A percentile compares a stretch with the other conserved stretches of the same genome.
These are phyloP conservation scores for Prunella fulvescens DNA, from an alignment of 2,113 vertebrate genomes.

Conservation along the genomic window DNA sequence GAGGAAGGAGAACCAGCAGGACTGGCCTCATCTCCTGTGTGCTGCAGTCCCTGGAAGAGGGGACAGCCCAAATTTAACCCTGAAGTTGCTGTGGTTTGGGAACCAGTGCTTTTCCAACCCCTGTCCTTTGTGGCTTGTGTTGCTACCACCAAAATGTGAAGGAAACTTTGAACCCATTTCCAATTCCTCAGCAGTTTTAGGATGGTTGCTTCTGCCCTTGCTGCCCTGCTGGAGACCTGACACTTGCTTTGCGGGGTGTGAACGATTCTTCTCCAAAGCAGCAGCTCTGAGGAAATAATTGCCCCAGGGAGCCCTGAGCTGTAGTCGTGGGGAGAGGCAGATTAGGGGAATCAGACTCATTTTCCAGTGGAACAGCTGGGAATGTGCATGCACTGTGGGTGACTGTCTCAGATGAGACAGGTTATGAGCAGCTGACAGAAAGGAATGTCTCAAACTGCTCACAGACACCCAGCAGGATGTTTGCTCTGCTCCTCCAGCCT, in stretches of 20 bases:
- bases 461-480: background rate
- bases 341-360: slow-evolving; percentile 13
- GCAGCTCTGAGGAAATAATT: background rate
- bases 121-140: background rate
- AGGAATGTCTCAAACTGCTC: background rate
- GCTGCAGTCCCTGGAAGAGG: background rate
- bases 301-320: background rate
- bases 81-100: background rate
- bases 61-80: background rate
- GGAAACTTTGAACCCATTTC: background rate
- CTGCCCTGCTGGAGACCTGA: background rate
- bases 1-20: background rate
- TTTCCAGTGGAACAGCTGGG: slow-evolving; percentile 16
- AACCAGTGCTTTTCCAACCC: background rate
- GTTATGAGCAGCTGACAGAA: background rate
- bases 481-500: background rate
- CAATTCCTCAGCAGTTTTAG: background rate
- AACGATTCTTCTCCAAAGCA: background rate
- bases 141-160: background rate
- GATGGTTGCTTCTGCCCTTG: background rate
- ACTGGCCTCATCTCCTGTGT: background rate
- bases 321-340: background rate
- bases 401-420: background rate
- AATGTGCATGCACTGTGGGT: background rate
- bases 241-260: background rate